These are phyloP conservation scores for Bryconaethiops microstoma DNA, from an alignment of 2,797 vertebrate genomes.

Conservation along the genomic window DNA sequence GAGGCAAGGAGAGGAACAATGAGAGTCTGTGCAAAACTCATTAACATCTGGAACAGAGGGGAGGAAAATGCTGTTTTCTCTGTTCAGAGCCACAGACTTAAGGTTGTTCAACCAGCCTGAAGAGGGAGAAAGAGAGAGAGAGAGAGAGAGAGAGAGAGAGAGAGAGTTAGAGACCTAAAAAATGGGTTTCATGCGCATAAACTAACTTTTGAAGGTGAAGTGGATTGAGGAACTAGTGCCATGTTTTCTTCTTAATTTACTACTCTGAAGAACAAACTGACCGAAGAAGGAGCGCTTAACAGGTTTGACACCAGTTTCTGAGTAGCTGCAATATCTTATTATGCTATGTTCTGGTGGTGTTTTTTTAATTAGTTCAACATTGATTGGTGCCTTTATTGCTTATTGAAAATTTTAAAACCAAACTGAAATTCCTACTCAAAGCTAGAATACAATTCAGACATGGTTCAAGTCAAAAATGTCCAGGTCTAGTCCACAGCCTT, in stretches of 20 bases:
- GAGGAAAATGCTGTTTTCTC: constrained; percentile 67
- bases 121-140: constrained; percentile 28
- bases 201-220: constrained; percentile 15
- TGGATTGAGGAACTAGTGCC: constrained; percentile 1
- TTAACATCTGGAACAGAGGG: constrained; percentile 71
- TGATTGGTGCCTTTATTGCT: no score
- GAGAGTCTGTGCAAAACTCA: constrained; percentile 53
- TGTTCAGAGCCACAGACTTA: constrained; percentile 45
- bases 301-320: constrained; percentile 24
- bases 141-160: constrained; percentile 29
- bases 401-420: no score
- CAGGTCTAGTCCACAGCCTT: background rate
- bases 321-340: background rate
- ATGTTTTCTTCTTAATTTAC: background rate
- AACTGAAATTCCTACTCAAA: background rate
- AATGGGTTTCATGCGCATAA: constrained; percentile 2
- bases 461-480: background rate
- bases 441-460: background rate
- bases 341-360: background rate
- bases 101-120: constrained; percentile 18
- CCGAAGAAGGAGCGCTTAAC: background rate
- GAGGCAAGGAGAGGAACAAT: constrained; percentile 51
- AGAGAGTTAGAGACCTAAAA: background rate
- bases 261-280: background rate
- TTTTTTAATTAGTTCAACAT: background rate